Percentiles rank a stretch among this genome's conserved stretches.
These are phyloP conservation scores for Vandiemenella viatica DNA, from an alignment of 2,888 invertebrate species.

Conservation along the genomic window DNA sequence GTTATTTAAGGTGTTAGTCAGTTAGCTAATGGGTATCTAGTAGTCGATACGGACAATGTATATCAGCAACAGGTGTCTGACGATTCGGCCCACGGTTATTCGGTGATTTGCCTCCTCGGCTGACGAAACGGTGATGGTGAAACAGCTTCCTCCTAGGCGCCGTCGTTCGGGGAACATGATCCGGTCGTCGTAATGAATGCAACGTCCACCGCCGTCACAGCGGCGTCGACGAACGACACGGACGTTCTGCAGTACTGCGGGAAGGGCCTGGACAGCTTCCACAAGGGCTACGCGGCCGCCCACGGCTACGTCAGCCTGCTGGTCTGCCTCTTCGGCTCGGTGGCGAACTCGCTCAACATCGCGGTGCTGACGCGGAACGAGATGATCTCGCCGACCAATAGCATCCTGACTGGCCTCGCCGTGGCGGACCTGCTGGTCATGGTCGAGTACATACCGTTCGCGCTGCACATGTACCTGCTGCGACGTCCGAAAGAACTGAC, in stretches of 20 bases:
- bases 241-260: constrained; percentile 32
- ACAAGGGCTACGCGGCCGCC: constrained; percentile 43
- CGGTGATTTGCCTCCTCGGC: too few relatives aligned
- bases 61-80: too few relatives aligned
- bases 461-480: constrained; percentile 46
- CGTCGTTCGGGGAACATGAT: too few relatives aligned
- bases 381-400: constrained; percentile 71
- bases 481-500: background rate
- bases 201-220: background rate
- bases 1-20: too few relatives aligned
- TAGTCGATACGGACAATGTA: too few relatives aligned
- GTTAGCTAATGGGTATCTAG: too few relatives aligned
- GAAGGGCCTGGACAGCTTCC: constrained; percentile 42
- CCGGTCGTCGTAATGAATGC: too few relatives aligned
- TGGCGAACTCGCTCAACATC: constrained; percentile 76
- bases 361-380: constrained; percentile 71
- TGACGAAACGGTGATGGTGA: too few relatives aligned
- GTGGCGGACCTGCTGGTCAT: constrained; percentile 82
- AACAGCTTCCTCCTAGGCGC: too few relatives aligned
- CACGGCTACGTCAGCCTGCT: constrained; percentile 73
- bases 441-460: constrained; percentile 68
- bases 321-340: constrained; percentile 73
- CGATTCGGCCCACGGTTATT: too few relatives aligned
- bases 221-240: background rate
- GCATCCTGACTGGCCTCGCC: constrained; percentile 69